Base-by-base conservation (phyloP, 2,113 vertebrate genomes). In the Scytalopus superciliaris region DNA sequence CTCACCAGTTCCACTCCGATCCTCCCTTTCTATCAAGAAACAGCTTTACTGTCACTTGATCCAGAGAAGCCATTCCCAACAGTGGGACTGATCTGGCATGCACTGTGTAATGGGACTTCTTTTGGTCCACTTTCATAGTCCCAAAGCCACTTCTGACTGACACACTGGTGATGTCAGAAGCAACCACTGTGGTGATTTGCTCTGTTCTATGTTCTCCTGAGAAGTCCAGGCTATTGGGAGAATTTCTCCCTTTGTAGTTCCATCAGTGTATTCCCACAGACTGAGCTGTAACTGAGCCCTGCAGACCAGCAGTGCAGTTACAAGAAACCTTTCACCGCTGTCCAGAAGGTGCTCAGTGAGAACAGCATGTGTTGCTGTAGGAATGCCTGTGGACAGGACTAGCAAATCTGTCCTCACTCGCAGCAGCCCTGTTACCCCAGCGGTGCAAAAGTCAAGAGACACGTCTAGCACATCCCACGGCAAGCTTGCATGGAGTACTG, bases 401-500 rank as follows among this genome's bases (percentile, higher is more conserved):
- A 68, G 63, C 45, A 76, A 18, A 80, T 57, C 59, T 87, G 75
- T 30, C 75, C 72, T 66, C 68, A 52, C 72, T 88, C 81, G 76
- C 79, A 59, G 63, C 1, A 69, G 42, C 72, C 40, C 57, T 95
- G 84, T 80, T 22, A 78, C 62, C 15, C 22, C 67, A 91, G 69
- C 0, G 0, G 93, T 47, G 88, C 47, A 47, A 25, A 90, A 93
- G 69, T 88, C 88, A 94, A 6, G 4, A 94, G 89, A 95, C 64
- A 24, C 27, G 60, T 91, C 93, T 82, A 93, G 81, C 64, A 92
- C 52, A 76, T 84, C 81, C 62, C 81, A 68, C 14, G 24, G 78
- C 93, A 91, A 39, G 73, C 76, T 94, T 89, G 76, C 93, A 50
- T 60, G 75, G 62, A 95, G 87, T n/a, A 68, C 37, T 52, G 91